Percentiles rank a stretch among this genome's conserved stretches.
These are phyloP conservation scores for Spheniscus humboldti DNA, from an alignment of 2,797 vertebrate genomes.

Conservation along the genomic window DNA sequence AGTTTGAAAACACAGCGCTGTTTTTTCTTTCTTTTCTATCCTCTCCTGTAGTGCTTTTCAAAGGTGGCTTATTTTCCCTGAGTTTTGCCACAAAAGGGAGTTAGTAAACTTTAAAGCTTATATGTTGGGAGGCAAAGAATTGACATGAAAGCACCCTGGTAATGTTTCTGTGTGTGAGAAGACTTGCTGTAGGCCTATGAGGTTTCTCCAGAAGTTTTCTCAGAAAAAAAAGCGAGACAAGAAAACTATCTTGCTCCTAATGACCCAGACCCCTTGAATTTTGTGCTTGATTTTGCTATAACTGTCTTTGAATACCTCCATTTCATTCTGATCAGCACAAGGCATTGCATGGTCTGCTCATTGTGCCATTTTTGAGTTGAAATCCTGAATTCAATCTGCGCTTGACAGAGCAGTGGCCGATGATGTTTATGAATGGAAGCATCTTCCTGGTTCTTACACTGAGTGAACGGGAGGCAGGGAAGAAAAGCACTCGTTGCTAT, in stretches of 20 bases:
- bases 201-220: not conserved
- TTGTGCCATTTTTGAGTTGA: not conserved
- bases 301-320: not conserved
- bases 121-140: not conserved
- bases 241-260: not conserved
- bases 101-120: slow-evolving; percentile 1
- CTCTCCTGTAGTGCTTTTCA: slow-evolving; percentile 13
- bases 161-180: not conserved
- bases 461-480: not conserved
- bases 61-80: slow-evolving; percentile 25
- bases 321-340: not conserved
- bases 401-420: not conserved
- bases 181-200: not conserved
- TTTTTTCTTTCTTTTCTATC: not conserved
- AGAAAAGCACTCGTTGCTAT: not conserved
- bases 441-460: not conserved
- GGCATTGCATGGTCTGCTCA: not conserved
- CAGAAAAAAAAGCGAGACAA: not conserved
- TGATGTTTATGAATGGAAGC: not conserved
- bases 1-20: not conserved
- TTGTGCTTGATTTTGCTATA: not conserved
- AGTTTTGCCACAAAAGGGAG: slow-evolving; percentile 1
- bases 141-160: not conserved
- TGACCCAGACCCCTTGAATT: not conserved
- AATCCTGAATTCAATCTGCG: not conserved